Evolutionary conservation across 2,113 vertebrate species (phyloP), one percentile per base, ranked within the genome.

Genomic region (Carassius gibelio): DNA sequence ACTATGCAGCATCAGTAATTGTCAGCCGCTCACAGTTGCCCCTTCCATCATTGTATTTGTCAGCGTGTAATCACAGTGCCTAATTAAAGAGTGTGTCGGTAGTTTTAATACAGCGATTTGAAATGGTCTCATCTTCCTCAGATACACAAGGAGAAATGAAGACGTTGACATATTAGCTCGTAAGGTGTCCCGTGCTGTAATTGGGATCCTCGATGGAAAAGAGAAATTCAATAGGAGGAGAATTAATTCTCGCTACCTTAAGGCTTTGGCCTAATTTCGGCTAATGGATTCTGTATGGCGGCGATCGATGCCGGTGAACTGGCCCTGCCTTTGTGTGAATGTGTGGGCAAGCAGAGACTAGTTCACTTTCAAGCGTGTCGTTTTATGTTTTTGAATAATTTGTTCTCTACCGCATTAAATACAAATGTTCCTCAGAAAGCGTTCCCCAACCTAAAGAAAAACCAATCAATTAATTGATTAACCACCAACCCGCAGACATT

Each of bases 251-350:
- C 85, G 52, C 59, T 61, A 79, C 88, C 84, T 84, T 83, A 15
- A 87, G 78, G 84, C 88, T 91, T 82, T 87, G 85, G 84, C 89
- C 85, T 93, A 93, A 93, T 93, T 93, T 91, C 75, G 77, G 61
- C 89, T 90, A 91, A 93, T 92, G 89, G 78, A 75, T 92, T 90
- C 45, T 75, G 83, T 64, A 87, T 83, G 85, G 86, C 83, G 52
- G 45, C 71, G 87, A 93, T 94, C 93, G 91, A 93, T 93, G 90
- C 83, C 79, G 42, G 85, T 86, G 14, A 72, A 62, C 52, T 10
- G 36, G 45, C 42, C 23, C 55, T 61, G 52, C n/a, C 8, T 42
- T 62, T 26, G 48, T 14, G 15, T 14, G 17, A 30, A 21, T 74
- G 13, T 21, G 69, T 72, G 3, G 57, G 42, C 79, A 17, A 14